Evolutionary conservation across 2,888 invertebrate species (phyloP), one percentile per base, ranked within the genome.

Genomic region (Polyommatus iphigenia): DNA sequence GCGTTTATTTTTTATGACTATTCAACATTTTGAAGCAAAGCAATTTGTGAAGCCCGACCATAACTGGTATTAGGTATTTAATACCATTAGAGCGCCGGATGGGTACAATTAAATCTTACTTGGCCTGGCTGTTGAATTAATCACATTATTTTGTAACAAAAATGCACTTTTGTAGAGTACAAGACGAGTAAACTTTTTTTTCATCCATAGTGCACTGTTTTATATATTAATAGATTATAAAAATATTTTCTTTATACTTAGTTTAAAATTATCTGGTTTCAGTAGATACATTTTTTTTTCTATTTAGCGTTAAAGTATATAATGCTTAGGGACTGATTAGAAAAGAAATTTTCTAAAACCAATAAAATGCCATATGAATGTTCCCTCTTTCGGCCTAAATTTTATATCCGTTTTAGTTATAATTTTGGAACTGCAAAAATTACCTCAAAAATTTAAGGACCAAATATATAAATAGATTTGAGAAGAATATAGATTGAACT

Each of bases 1-100:
- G 75, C 67, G 29, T 67, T 67, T 67, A 67, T 67, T 29, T 67
- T 62, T 67, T 67, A 62, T 67, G 15, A 29, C 15, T 67, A 67
- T 29, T 29, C 29, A 32, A 67, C 5, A 20, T 59, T 59, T 59
- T 20, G 8, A 3, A 67, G 13, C 67, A 18, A 3, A 62, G 62
- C 62, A 62, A 24, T 20, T 15, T 67, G 29, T 67, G 18, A 67
- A 32, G 18, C 29, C 18, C 29, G 29, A 32, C 67, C 29, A 15
- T 67, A 67, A 24, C 24, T 67, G 46, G 46, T 46, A 46, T 10
- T 46, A 46, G 46, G 0, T 46, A 46, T 46, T 10, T 46, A 46
- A 10, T 41, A 46, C 46, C 46, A 46, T 67, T 24, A 67, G 67
- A 29, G 67, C 67, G 67, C 67, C 67, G 67, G 67, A 67, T 67